Conservation (phyloP, 2,797 vertebrate genomes). For the Microctenopoma stevenorrisi region DNA sequence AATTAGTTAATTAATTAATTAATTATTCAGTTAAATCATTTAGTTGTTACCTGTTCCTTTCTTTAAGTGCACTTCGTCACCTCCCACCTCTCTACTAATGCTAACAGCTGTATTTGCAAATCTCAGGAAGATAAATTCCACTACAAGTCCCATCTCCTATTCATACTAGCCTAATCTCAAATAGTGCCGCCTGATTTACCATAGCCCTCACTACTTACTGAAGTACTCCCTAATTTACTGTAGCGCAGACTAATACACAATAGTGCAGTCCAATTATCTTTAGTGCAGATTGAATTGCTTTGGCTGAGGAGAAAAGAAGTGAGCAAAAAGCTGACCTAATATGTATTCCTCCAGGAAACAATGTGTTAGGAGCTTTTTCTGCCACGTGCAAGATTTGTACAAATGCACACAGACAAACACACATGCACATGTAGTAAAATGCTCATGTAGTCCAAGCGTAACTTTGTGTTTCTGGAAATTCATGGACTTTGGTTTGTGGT, state of each 20-base stretch:
- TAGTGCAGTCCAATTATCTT: slow-evolving; percentile 78
- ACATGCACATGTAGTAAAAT: slow-evolving; percentile 6
- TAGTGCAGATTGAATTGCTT: slow-evolving; percentile 79
- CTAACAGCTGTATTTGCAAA: slow-evolving; percentile 68
- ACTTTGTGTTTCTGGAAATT: too few relatives aligned
- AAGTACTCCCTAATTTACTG: slow-evolving; percentile 79
- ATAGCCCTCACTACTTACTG: slow-evolving; percentile 68
- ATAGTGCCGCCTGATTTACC: slow-evolving; percentile 77
- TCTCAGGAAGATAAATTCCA: slow-evolving; percentile 66
- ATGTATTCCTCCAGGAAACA: slow-evolving; percentile 55
- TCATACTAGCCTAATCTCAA: slow-evolving; percentile 73
- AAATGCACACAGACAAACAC: slow-evolving; percentile 1
- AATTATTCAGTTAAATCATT: too few relatives aligned
- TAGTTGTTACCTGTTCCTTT: too few relatives aligned
- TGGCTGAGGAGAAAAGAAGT: slow-evolving; percentile 52
- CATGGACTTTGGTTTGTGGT: too few relatives aligned
- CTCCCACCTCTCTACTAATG: slow-evolving; percentile 47
- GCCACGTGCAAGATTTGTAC: slow-evolving; percentile 17
- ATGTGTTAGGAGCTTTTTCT: slow-evolving; percentile 48
- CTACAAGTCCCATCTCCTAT: slow-evolving; percentile 52
- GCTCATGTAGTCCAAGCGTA: not conserved
- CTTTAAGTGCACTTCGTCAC: slow-evolving; percentile 19
- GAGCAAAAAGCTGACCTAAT: slow-evolving; percentile 68
- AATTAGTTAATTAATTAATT: too few relatives aligned
- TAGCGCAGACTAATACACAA: slow-evolving; percentile 67